Evolutionary conservation across 1,140 invertebrate genomes (phyloP), one percentile per base, ranked within the genome.

Genomic region (Leptinotarsa lineolata): DNA sequence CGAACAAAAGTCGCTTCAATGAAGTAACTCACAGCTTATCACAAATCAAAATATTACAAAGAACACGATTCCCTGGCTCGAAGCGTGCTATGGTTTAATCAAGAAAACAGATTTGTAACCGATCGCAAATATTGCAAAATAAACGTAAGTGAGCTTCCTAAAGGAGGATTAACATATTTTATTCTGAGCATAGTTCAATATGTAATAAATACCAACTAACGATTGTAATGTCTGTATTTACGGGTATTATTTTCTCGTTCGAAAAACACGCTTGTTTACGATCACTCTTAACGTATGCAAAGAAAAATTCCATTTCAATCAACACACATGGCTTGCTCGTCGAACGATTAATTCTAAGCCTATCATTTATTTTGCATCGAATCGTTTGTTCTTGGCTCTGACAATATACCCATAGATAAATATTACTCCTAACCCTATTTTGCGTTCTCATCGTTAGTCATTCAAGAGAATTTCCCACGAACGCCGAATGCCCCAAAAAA

Each of bases 41-140:
- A 72, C 66, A 72, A 48, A 72, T 72, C 72, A 45, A 45, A 67
- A 24, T 54, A 68, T 60, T 72, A 39, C 18, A 63, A 59, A 45
- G 59, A 24, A 61, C 61, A 72, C 71, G 64, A 72, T 72, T 72
- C 72, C 22, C n/a, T 30, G 72, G 65, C 59, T 72, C 72, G 68
- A 39, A 73, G 67, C 45, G 67, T 66, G 48, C 65, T 68, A 68
- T 68, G 54, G 54, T 18, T 72, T 70, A 69, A 68, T 65, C 72
- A 60, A 73, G 72, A 73, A 72, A 73, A 73, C 58, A 68, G 66
- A 73, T 73, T 73, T 61, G 72, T 73, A 58, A 22, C 24, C 66
- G 72, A 73, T 73, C 68, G 66, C 72, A 73, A 73, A 68, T 73
- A 73, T 73, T 73, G 66, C 58, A 58, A 59, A 73, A 39, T 22